A percentile compares a stretch with the other conserved stretches of the same genome.
Conservation (phyloP, 1,140 invertebrate species). For the Monomorium pharaonis region DNA sequence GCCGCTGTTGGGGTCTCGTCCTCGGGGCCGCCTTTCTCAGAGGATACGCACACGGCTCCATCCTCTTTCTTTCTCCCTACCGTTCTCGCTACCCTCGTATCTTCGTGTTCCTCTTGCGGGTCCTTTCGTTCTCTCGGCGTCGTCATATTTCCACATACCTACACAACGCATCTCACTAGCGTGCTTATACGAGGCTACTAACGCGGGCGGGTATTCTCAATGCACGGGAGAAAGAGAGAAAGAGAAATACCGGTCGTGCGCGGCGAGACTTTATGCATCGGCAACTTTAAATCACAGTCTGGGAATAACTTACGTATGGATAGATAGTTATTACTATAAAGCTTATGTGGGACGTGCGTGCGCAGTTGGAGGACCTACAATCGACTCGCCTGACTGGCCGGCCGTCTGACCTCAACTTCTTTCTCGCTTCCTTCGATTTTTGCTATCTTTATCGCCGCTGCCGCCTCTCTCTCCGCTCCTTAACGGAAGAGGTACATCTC, state of each 20-base stretch:
- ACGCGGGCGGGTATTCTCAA: constrained; percentile 2
- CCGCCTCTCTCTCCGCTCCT: constrained; percentile 19
- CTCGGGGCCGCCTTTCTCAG: constrained; percentile 33
- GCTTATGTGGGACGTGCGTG: constrained; percentile 66
- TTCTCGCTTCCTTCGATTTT: constrained; percentile 58
- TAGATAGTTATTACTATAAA: constrained; percentile 71
- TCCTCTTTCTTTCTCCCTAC: neutral
- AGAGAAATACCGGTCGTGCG: constrained; percentile 28
- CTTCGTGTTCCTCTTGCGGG: constrained; percentile 6
- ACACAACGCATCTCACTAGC: neutral
- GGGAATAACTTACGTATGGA: constrained; percentile 73
- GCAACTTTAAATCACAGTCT: constrained; percentile 73
- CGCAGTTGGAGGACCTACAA: constrained; percentile 40
- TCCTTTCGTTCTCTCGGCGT: constrained; percentile 13
- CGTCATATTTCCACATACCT: constrained; percentile 52
- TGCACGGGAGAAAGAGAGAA: constrained; percentile 3
- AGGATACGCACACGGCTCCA: constrained; percentile 5
- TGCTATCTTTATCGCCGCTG: constrained; percentile 41
- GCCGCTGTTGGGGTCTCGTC: constrained; percentile 45
- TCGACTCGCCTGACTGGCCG: constrained; percentile 52
- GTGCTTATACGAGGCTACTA: constrained; percentile 13
- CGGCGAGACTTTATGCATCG: constrained; percentile 67
- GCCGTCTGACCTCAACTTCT: constrained; percentile 62
- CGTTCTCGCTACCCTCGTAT: constrained; percentile 39
- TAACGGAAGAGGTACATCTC: constrained; percentile 51